Evolutionary conservation across 2,888 invertebrate genomes (phyloP), one percentile per base, ranked within the genome.

Genomic region (Amitus sp.): DNA sequence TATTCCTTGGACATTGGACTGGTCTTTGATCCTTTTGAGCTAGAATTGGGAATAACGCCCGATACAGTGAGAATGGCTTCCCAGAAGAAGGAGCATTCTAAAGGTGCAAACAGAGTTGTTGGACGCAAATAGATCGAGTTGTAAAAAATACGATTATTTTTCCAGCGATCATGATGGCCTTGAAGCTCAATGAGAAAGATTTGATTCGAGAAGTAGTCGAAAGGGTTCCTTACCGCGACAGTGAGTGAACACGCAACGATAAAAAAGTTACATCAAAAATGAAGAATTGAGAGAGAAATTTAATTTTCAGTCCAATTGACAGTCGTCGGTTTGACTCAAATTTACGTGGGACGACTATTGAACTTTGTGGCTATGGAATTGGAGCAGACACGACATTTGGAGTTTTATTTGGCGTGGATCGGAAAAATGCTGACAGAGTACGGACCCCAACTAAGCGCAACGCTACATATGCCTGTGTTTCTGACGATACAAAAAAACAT

Each of bases 11-110:
- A 91, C 68, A 83, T 86, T 23, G 90, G 91, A 45, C 86, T 93
- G 15, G 88, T 94, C 0, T 99, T 99, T 81, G 96, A 98, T 84
- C 98, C 98, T 0, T 96, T 93, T 83, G 90, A 95, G 58, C 85
- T 99, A 17, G 94, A 95, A 62, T 83, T 90, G 2, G 89, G 89
- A 30, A 91, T 96, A 1, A 98, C 96, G 0, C 95, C 96, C 0
- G 83, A 85, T 13, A 85, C 88, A 0, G 87, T 92, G 2, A 85
- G 85, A 57, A 83, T 87, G 53, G 84, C 87, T 0, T 75, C 94
- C 0, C 71, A 79, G 0, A 82, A 87, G 1, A 78, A 84, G 42
- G 87, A 90, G 43, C 91, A 88, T 84, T 86, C 89, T 0, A 86
- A 86, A 77, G 87, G 87, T 87, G n/a, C n/a, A n/a, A 42, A 9